Percentiles rank a stretch among this genome's conserved stretches.
phyloP scores from a whole-genome alignment of 2,888 invertebrate genomes.

The Harpalus rubripes region DNA sequence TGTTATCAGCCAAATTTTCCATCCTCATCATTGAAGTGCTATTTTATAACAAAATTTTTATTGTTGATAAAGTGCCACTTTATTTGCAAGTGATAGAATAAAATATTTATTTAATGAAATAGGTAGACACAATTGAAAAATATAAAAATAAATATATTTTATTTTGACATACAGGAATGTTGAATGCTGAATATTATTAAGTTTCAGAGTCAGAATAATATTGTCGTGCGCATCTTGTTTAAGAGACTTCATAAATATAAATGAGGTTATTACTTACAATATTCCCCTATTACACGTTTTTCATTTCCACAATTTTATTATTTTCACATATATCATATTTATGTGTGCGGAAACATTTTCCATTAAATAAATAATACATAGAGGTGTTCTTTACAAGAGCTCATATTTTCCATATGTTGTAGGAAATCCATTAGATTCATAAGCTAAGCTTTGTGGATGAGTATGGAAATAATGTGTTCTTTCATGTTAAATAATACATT shows the following conservation, averaged over 20 bases:
- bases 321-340: conserved; percentile 13
- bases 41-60: too few species aligned
- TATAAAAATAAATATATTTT: too few species aligned
- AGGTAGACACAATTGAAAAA: too few species aligned
- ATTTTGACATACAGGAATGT: background rate
- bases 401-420: background rate
- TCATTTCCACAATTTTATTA: conserved; percentile 17
- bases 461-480: conserved; percentile 25
- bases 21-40: too few species aligned
- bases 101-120: too few species aligned
- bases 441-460: conserved; percentile 16
- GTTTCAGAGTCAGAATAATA: background rate
- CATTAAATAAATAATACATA: background rate
- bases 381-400: background rate
- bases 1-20: too few species aligned
- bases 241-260: background rate
- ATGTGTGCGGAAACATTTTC: background rate
- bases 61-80: too few species aligned
- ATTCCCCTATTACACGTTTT: background rate
- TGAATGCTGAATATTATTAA: background rate
- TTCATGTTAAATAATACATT: conserved; percentile 23
- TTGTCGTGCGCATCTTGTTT: background rate
- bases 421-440: conserved; percentile 8
- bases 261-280: background rate
- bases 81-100: too few species aligned